A percentile compares a stretch with the other conserved stretches of the same genome.
Conservation (phyloP, 2,888 invertebrate species). For the Vannuccia rotundouncinata region DNA sequence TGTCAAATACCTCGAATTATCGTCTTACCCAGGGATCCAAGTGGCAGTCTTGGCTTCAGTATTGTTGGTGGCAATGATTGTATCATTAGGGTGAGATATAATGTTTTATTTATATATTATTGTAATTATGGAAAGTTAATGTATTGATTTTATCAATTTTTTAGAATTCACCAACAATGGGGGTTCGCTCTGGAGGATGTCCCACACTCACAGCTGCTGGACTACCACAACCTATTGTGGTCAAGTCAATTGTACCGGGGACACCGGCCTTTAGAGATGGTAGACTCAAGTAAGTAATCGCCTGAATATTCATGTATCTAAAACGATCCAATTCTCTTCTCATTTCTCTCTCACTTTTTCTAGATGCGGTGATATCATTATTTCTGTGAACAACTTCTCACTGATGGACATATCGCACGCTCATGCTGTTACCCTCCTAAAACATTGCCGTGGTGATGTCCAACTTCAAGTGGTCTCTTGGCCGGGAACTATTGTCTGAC, state of each 20-base stretch:
- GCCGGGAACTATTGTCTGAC: slow-evolving; percentile 57
- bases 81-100: background rate
- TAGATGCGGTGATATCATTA: slow-evolving; percentile 58
- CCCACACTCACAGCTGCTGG: background rate
- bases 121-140: too few relatives aligned
- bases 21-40: slow-evolving; percentile 52
- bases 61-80: slow-evolving; percentile 56
- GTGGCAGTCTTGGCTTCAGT: slow-evolving; percentile 58
- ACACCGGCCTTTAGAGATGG: slow-evolving; percentile 54
- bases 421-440: slow-evolving; percentile 57
- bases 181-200: too few relatives aligned
- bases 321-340: background rate
- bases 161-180: too few relatives aligned
- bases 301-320: background rate
- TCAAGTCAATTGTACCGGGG: slow-evolving; percentile 58
- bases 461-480: slow-evolving; percentile 58
- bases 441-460: slow-evolving; percentile 54
- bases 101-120: too few relatives aligned
- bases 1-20: slow-evolving; percentile 56
- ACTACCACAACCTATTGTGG: slow-evolving; percentile 57
- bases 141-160: too few relatives aligned
- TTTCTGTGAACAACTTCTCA: slow-evolving; percentile 57
- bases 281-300: slow-evolving; percentile 44
- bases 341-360: slow-evolving; percentile 33
- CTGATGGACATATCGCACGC: slow-evolving; percentile 56